Base-by-base conservation (phyloP, 1,140 invertebrate species). In the Protaetia brevitarsis region DNA sequence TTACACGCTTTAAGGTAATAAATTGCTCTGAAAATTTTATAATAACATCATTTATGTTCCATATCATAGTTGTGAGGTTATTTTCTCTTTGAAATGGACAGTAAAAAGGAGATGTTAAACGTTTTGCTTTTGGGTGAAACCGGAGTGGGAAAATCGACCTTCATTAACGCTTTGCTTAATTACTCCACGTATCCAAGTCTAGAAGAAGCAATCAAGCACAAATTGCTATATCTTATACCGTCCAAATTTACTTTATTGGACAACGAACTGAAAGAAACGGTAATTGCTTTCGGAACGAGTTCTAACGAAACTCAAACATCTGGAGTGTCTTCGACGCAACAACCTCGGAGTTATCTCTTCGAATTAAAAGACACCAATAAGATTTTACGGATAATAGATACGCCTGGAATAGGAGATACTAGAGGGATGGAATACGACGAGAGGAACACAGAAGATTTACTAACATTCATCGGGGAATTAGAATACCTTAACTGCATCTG, bases 61-160 rank as follows among this genome's bases (percentile, higher is more conserved):
- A 34, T 7, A 7, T 7, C n/a, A 7, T 34, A n/a, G n/a, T 7
- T 34, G 7, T 34, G 31, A 34, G 31, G n/a, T 7, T 34, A 34
- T 7, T 7, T 7, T 34, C 7, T 34, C 31, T n/a, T n/a, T 34
- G n/a, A n/a, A n/a, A 51, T 51, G 41, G 7, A 51, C 6, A n/a
- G 11, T 1, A 16, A 29, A n/a, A 3, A 59, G 7, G 30, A 59
- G 10, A 59, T 59, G n/a, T 27, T 77, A 0, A 78, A 78, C 45
- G 75, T 78, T 45, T 65, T 78, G 3, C 63, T 78, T n/a, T 64
- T 78, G 8, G 76, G 76, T 7, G 72, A 74, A 64, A 77, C 74
- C 1, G 76, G 76, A n/a, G 74, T 73, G 1, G 76, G 76, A 57
- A 78, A 78, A 70, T 78, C 76, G 2, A 78, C 75, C 3, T 76